These are phyloP conservation scores for Escarpia spicata DNA, from an alignment of 2,888 invertebrate genomes.

Conservation along the genomic window DNA sequence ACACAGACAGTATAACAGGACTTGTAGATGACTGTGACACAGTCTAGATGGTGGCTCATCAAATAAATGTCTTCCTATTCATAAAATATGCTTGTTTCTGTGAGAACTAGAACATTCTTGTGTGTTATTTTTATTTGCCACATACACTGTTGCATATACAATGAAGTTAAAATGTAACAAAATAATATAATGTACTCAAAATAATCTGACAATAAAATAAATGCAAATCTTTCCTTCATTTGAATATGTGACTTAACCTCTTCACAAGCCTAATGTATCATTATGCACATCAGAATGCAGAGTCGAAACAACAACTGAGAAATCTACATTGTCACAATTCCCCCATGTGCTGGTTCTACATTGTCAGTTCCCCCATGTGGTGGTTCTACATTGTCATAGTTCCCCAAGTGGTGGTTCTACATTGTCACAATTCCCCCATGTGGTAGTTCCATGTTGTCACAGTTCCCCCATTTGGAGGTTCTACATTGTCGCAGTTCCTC, in stretches of 20 bases:
- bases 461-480: background rate
- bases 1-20: too few species aligned
- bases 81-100: background rate
- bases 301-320: background rate
- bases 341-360: too few species aligned
- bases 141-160: background rate
- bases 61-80: background rate
- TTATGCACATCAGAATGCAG: background rate
- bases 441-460: background rate
- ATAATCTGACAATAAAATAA: background rate
- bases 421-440: too few species aligned
- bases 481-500: background rate
- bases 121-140: slow-evolving; percentile 10
- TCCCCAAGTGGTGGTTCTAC: too few species aligned
- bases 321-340: background rate
- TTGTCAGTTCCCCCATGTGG: background rate
- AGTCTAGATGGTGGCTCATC: background rate
- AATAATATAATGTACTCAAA: background rate
- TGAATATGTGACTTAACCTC: background rate
- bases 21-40: background rate
- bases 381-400: too few species aligned
- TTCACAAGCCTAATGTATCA: background rate
- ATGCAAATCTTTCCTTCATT: background rate
- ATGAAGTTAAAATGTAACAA: background rate
- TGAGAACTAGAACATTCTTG: background rate